Percentiles rank a stretch among this genome's conserved stretches.
These are phyloP conservation scores for Pseudachorutes palmiensis DNA, from an alignment of 1,140 invertebrate species.

Conservation along the genomic window DNA sequence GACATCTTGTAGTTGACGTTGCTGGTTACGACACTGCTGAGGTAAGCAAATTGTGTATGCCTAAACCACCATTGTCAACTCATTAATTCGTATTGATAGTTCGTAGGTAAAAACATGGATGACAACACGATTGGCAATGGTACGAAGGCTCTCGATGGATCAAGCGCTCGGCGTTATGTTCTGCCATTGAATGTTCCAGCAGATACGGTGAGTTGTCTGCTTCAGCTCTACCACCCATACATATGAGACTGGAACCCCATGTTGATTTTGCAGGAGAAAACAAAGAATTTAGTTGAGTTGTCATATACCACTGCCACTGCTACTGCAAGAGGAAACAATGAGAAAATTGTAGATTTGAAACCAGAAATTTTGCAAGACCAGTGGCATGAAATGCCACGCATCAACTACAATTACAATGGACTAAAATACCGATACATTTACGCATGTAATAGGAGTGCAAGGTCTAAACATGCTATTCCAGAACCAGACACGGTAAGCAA, in stretches of 20 bases:
- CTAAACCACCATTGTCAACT: neutral
- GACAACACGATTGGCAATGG: neutral
- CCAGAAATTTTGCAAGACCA: slow-evolving; percentile 28
- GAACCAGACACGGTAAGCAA: neutral
- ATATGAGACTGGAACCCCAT: no score
- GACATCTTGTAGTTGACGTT: slow-evolving; percentile 39
- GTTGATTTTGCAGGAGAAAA: neutral
- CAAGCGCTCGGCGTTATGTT: slow-evolving; percentile 19
- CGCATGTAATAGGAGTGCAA: slow-evolving; percentile 16
- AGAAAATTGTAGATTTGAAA: neutral
- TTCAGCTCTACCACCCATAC: neutral
- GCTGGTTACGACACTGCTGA: slow-evolving; percentile 21
- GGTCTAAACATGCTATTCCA: neutral
- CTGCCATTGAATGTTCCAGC: slow-evolving; percentile 18
- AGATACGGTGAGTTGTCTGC: neutral
- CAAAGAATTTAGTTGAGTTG: neutral
- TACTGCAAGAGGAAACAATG: neutral
- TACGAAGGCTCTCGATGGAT: neutral
- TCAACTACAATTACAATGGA: slow-evolving; percentile 45
- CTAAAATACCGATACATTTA: slow-evolving; percentile 43
- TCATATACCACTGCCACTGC: slow-evolving; percentile 19
- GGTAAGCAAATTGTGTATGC: neutral
- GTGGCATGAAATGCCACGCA: slow-evolving; percentile 41
- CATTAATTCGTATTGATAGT: neutral
- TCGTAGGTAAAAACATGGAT: neutral